Base-by-base conservation (phyloP, 2,113 vertebrate species). In the Thunnus maccoyii region DNA sequence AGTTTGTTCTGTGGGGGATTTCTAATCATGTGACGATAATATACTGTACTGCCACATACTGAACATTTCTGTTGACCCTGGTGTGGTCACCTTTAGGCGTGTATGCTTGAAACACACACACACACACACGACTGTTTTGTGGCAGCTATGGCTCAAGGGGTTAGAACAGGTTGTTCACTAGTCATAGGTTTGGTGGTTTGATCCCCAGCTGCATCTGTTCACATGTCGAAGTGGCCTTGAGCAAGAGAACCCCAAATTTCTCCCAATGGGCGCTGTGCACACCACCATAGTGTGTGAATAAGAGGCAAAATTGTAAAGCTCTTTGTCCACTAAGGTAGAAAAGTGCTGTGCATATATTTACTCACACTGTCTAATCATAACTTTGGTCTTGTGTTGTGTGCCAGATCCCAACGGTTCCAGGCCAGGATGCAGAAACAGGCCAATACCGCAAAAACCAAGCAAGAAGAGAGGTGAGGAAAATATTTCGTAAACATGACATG, bases 381-480 rank as follows among this genome's bases (percentile, higher is more conserved):
- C n/a, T 27, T 30, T 66, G 16, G 8, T 57, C 25, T 72, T 76
- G 15, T 79, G 51, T 80, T 86, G 51, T 86, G 15, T 75, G 63
- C 66, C 80, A 95, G 92, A 86, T 84, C 92, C 32, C 32, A 61
- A 5, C 94, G 93, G 20, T 93, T 92, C 0, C 96, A 97, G 0
- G 94, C 95, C 86, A 96, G 93, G 78, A 95, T 94, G 12, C 88
- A 95, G 51, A 92, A 93, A 36, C 95, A 97, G 58, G 86, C 82
- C 2, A 94, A 96, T 30, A 97, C 95, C 82, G 91, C 90, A 41
- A 93, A 91, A 61, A 86, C 94, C 25, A 96, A 96, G 71, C 98
- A 99, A 87, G 97, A 98, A 17, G 96, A 97, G 72, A 96, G 98
- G 98, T 98, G 81, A 93, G 93, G 25, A 57, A 22, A 4, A 32